phyloP scores from a whole-genome alignment of 2,888 invertebrate species.

The Zelleria hepariella region DNA sequence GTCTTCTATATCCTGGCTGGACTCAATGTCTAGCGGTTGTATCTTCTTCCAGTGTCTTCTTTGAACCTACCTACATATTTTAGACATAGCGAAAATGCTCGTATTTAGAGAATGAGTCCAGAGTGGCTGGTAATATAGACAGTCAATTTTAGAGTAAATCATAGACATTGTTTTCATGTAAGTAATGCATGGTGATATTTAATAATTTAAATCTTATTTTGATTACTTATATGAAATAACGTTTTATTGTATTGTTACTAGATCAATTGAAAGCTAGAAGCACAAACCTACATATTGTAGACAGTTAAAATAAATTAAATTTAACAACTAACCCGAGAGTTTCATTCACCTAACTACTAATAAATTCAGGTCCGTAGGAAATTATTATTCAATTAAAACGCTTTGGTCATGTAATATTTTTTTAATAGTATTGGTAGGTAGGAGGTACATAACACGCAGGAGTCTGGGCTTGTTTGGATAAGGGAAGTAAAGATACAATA shows the following conservation, averaged over 20 bases:
- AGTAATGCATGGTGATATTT: neutral
- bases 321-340: neutral
- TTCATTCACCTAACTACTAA: neutral
- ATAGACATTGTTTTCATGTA: too few relatives aligned
- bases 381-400: slow-evolving; percentile 23
- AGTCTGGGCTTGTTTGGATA: slow-evolving; percentile 69
- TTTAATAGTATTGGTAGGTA: slow-evolving; percentile 75
- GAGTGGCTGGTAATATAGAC: neutral
- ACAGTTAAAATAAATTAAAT: slow-evolving; percentile 1
- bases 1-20: too few relatives aligned
- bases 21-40: too few relatives aligned
- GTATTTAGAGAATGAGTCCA: neutral
- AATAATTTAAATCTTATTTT: neutral
- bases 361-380: neutral
- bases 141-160: neutral
- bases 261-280: neutral
- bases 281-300: neutral
- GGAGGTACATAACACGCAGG: slow-evolving; percentile 74
- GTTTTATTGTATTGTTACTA: neutral
- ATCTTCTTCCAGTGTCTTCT: too few relatives aligned
- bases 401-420: slow-evolving; percentile 65
- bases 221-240: neutral
- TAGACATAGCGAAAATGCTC: too few relatives aligned
- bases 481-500: slow-evolving; percentile 72
- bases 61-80: too few relatives aligned